These are phyloP conservation scores for Drosophila dives DNA, from an alignment of 2,888 invertebrate species.

Conservation along the genomic window DNA sequence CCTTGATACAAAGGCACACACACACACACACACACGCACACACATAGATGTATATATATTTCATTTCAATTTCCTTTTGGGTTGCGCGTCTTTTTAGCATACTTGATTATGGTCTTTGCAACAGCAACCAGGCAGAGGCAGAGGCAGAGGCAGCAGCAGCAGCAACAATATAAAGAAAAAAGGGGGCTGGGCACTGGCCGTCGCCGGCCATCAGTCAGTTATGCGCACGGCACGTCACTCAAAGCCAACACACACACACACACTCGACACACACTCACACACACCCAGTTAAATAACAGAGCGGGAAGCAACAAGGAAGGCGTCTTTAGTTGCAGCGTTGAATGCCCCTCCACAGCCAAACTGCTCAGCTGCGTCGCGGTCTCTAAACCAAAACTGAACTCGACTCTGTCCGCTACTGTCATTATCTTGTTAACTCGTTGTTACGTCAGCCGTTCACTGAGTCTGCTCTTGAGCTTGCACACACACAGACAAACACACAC, in stretches of 20 bases:
- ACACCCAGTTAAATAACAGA: constrained; percentile 73
- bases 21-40: constrained; percentile 11
- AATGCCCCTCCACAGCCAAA: not conserved
- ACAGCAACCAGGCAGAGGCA: constrained; percentile 13
- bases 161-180: constrained; percentile 49
- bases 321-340: constrained; percentile 45
- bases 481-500: not conserved
- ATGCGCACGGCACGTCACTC: constrained; percentile 81
- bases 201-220: constrained; percentile 81
- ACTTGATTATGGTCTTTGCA: constrained; percentile 79
- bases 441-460: constrained; percentile 75
- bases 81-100: constrained; percentile 80
- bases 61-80: constrained; percentile 81
- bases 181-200: constrained; percentile 75
- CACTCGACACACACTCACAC: constrained; percentile 23
- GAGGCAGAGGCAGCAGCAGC: not conserved
- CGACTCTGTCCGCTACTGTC: constrained; percentile 75
- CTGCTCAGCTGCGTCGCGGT: constrained; percentile 1
- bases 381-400: constrained; percentile 39
- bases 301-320: constrained; percentile 57
- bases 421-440: constrained; percentile 81
- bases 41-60: constrained; percentile 64
- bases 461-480: constrained; percentile 68
- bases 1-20: constrained; percentile 41
- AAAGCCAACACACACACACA: constrained; percentile 36